These are phyloP conservation scores for Zaprionus ornatus DNA, from an alignment of 1,140 invertebrate species.

Conservation along the genomic window DNA sequence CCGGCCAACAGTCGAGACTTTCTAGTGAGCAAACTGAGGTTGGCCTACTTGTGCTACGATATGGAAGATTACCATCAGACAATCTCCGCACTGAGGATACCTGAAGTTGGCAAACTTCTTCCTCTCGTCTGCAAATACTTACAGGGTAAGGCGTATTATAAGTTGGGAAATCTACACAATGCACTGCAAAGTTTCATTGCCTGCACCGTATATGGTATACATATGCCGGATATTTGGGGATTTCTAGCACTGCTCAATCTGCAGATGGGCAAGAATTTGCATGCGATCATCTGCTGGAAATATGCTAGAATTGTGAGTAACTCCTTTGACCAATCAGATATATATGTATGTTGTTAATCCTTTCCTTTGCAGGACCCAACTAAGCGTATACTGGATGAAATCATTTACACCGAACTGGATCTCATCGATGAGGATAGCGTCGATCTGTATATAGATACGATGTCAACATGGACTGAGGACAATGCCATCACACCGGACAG, in stretches of 20 bases:
- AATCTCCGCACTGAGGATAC: conserved; percentile 29
- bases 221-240: conserved; percentile 70
- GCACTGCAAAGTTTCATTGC: conserved; percentile 43
- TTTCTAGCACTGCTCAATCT: conserved; percentile 71
- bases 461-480: neutral
- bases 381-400: conserved; percentile 40
- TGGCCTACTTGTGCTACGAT: conserved; percentile 54
- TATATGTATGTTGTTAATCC: neutral
- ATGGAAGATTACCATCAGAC: conserved; percentile 33
- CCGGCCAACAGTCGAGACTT: conserved; percentile 34
- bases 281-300: conserved; percentile 72
- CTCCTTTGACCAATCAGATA: neutral
- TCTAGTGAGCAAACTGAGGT: conserved; percentile 47
- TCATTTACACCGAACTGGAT: conserved; percentile 56
- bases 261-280: conserved; percentile 48
- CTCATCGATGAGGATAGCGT: conserved; percentile 55
- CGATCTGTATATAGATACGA: conserved; percentile 55
- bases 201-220: conserved; percentile 38
- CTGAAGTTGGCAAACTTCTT: conserved; percentile 6
- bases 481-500: neutral
- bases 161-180: conserved; percentile 24
- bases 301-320: conserved; percentile 63
- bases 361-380: conserved; percentile 43
- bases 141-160: conserved; percentile 62
- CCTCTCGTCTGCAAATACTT: conserved; percentile 35